phyloP scores from a whole-genome alignment of 2,888 invertebrate genomes.

The Cheilosia grossa region DNA sequence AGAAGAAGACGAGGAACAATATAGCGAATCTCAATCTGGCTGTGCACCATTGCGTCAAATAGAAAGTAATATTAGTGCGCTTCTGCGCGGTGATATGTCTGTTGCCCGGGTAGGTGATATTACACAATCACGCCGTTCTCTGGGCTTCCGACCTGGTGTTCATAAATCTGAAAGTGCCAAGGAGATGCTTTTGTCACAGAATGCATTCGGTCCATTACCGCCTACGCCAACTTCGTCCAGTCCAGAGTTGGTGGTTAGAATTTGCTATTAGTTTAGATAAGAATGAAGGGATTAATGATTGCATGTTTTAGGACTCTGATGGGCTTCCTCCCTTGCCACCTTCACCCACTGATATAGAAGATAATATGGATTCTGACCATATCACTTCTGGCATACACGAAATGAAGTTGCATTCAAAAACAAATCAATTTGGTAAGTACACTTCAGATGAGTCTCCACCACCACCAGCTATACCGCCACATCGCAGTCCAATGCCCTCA shows the following conservation, averaged over 20 bases:
- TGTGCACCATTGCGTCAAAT: constrained; percentile 89
- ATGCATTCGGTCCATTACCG: constrained; percentile 82
- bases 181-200: constrained; percentile 85
- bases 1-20: constrained; percentile 87
- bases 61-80: constrained; percentile 89
- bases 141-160: constrained; percentile 85
- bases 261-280: constrained; percentile 77
- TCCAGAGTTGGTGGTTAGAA: constrained; percentile 77
- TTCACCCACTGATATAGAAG: constrained; percentile 88
- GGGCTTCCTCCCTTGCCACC: constrained; percentile 91
- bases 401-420: constrained; percentile 55
- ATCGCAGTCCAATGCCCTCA: constrained; percentile 85
- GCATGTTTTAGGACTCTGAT: constrained; percentile 76
- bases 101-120: constrained; percentile 79
- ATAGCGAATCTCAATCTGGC: constrained; percentile 86
- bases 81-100: constrained; percentile 84
- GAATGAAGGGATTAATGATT: background rate
- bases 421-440: constrained; percentile 63
- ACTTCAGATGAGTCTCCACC: constrained; percentile 51
- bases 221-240: constrained; percentile 81
- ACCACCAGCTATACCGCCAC: constrained; percentile 90
- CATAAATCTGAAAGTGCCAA: constrained; percentile 90
- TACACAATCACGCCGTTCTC: constrained; percentile 80
- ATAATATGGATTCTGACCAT: constrained; percentile 69
- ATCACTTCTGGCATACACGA: constrained; percentile 69